These are phyloP conservation scores for Exocentrus adspersus DNA, from an alignment of 2,888 invertebrate species.

Conservation along the genomic window DNA sequence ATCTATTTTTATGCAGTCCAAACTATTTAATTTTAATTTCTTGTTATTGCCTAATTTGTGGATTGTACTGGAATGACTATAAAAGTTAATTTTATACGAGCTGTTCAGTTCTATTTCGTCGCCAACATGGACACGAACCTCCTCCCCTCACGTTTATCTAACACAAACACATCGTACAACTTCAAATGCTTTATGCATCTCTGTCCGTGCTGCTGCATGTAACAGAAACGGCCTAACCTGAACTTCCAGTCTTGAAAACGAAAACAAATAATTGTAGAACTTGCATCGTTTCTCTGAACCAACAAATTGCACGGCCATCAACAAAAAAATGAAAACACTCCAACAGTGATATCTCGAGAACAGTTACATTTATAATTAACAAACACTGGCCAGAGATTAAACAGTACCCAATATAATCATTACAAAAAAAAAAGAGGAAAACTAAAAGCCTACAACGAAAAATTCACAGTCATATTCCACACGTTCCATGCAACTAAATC, in stretches of 20 bases:
- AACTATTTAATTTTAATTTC: too few relatives aligned
- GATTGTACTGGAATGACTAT: too few relatives aligned
- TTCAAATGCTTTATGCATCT: constrained; percentile 5
- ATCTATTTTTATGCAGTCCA: too few relatives aligned
- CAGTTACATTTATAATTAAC: constrained; percentile 19
- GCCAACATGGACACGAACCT: neutral
- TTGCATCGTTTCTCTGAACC: constrained; percentile 15
- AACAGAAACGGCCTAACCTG: constrained; percentile 12
- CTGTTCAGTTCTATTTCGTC: too few relatives aligned
- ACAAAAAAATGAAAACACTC: constrained; percentile 20
- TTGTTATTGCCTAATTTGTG: too few relatives aligned
- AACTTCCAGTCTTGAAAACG: too few relatives aligned
- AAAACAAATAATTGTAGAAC: neutral
- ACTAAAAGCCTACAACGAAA: constrained; percentile 29
- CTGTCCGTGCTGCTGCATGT: neutral
- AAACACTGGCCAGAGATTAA: constrained; percentile 33
- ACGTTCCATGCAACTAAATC: constrained; percentile 27
- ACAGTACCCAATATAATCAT: constrained; percentile 11
- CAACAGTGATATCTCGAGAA: neutral
- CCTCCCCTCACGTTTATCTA: constrained; percentile 4
- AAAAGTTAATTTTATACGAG: too few relatives aligned
- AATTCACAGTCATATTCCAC: constrained; percentile 37
- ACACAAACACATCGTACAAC: constrained; percentile 4
- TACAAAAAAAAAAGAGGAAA: too few relatives aligned
- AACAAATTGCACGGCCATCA: constrained; percentile 31